Evolutionary conservation across 2,888 invertebrate species (phyloP), one percentile per base, ranked within the genome.

Genomic region (Ochlodes sylvanus): DNA sequence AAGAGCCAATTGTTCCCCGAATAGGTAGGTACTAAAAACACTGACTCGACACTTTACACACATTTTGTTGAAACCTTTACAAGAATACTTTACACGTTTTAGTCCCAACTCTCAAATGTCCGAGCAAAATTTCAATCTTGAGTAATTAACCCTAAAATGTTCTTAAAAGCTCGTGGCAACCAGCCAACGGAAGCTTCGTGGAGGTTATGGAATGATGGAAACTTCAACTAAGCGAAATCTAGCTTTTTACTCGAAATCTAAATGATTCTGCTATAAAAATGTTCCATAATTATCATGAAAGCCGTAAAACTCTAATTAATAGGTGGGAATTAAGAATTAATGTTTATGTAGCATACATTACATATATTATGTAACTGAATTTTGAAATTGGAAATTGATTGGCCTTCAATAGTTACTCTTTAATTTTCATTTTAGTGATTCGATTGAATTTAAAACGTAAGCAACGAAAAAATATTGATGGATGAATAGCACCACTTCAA

Each of bases 81-180:
- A 15, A 19, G 27, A 52, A 52, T 38, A 15, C 56, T 56, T 27
- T 42, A n/a, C 42, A 58, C 58, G 42, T 58, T 63, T 63, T 17
- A 56, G 17, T 44, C 44, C 32, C 55, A 63, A 55, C 21, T 64
- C 19, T 57, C 12, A 64, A 64, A 64, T 44, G 57, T 57, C 57
- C 34, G 47, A 34, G 34, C 19, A 34, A 19, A 47, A 38, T 47
- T 64, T 47, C 64, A 57, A 57, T 64, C 47, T 47, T 47, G 44
- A 57, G 64, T 57, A 64, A 64, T 64, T 64, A 64, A 56, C 56
- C 44, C 64, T 57, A 44, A 64, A 64, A 57, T 42, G 57, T 64
- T 64, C 64, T 57, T 64, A 57, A 64, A 47, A 57, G 64, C 64
- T 64, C 47, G 34, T 64, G 64, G 64, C 64, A 57, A 7, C 7